Evolutionary conservation across 2,888 invertebrate species (phyloP).

Genomic region (Globia sparganii): DNA sequence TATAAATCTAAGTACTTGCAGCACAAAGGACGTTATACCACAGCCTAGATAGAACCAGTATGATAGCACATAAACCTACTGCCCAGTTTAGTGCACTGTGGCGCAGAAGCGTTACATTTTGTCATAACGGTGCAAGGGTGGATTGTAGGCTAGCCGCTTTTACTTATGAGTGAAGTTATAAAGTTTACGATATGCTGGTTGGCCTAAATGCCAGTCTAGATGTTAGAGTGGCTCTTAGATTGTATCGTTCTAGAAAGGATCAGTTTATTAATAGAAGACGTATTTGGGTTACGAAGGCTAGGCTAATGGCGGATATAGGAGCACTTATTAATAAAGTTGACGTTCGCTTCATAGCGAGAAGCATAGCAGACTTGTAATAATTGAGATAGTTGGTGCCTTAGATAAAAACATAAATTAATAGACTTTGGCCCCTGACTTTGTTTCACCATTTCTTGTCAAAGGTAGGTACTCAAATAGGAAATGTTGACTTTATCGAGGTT

Average conservation of each 20-base stretch:
- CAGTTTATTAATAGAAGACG: background rate
- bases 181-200: constrained; percentile 11
- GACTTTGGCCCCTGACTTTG: background rate
- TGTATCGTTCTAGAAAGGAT: background rate
- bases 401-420: background rate
- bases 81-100: constrained; percentile 52
- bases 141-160: constrained; percentile 45
- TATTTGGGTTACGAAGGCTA: background rate
- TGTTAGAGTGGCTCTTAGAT: background rate
- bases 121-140: constrained; percentile 56
- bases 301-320: background rate
- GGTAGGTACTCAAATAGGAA: background rate
- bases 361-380: background rate
- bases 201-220: constrained; percentile 17
- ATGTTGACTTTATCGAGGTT: background rate
- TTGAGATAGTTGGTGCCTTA: background rate
- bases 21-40: constrained; percentile 32
- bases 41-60: constrained; percentile 50
- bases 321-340: background rate
- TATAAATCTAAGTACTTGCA: constrained; percentile 6
- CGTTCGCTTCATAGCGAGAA: background rate
- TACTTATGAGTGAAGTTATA: constrained; percentile 25
- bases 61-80: constrained; percentile 63
- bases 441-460: background rate
- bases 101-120: constrained; percentile 34